Percentiles rank a stretch among this genome's conserved stretches.
Conservation (phyloP, 1,140 invertebrate genomes). For the Drosophila sp. region DNA sequence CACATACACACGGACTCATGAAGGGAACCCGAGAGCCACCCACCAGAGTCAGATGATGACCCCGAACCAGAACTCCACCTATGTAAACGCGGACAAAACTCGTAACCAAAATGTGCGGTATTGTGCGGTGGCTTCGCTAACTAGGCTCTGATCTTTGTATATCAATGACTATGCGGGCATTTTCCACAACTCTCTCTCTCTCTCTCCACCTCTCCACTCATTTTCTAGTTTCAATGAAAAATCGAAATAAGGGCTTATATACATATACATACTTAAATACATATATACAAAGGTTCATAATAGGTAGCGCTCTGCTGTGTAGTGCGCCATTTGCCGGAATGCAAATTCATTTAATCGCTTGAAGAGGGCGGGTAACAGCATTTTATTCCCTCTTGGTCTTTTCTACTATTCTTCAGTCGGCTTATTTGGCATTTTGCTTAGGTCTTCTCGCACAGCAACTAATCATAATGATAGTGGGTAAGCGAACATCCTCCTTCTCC, state of each 20-base stretch:
- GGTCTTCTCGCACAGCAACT: neutral
- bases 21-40: neutral
- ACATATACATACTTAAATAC: neutral
- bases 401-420: neutral
- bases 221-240: neutral
- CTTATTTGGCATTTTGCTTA: constrained; percentile 14
- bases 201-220: too few relatives aligned
- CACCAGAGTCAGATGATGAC: too few relatives aligned
- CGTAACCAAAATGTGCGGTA: neutral
- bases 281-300: too few relatives aligned
- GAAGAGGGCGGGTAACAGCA: neutral
- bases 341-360: constrained; percentile 13
- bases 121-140: neutral
- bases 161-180: constrained; percentile 5
- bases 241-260: constrained; percentile 1
- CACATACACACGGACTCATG: neutral
- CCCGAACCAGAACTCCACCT: too few relatives aligned
- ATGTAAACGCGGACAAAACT: neutral
- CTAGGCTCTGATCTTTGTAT: neutral
- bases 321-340: neutral
- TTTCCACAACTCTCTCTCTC: neutral
- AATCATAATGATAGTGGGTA: constrained; percentile 9
- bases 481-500: neutral
- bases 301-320: too few relatives aligned
- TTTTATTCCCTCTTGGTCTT: neutral